Conservation (phyloP, 2,113 vertebrate species). For the Burhinus oedicnemus region DNA sequence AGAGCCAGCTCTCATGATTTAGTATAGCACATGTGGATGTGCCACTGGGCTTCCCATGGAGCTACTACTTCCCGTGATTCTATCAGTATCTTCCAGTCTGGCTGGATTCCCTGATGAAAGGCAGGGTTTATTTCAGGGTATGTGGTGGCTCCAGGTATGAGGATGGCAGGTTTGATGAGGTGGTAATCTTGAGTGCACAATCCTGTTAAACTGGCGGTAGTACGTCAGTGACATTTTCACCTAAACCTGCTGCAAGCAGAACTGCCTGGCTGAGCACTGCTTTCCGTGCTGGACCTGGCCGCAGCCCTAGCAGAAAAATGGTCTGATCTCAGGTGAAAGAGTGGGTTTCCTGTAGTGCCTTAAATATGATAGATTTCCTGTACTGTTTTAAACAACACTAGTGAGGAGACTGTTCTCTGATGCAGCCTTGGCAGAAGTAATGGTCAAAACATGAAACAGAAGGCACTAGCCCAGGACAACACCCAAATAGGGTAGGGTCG, state of each 20-base stretch:
- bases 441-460: not conserved
- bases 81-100: too few relatives aligned
- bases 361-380: not conserved
- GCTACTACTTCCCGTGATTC: not conserved
- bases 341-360: not conserved
- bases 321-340: not conserved
- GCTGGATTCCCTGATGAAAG: not conserved
- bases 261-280: not conserved
- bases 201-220: not conserved
- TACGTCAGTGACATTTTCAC: not conserved
- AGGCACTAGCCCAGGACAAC: not conserved
- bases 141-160: not conserved
- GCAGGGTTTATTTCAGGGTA: not conserved
- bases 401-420: not conserved
- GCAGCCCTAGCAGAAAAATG: not conserved
- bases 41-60: fast-evolving
- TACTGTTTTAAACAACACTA: not conserved
- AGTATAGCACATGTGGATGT: fast-evolving
- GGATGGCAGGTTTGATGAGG: not conserved
- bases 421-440: not conserved
- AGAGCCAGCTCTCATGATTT: not conserved
- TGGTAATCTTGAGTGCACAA: fast-evolving
- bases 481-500: not conserved
- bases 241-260: not conserved
- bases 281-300: not conserved